Base-by-base conservation (phyloP, 2,888 invertebrate genomes). In the Dilophus febrilis region DNA sequence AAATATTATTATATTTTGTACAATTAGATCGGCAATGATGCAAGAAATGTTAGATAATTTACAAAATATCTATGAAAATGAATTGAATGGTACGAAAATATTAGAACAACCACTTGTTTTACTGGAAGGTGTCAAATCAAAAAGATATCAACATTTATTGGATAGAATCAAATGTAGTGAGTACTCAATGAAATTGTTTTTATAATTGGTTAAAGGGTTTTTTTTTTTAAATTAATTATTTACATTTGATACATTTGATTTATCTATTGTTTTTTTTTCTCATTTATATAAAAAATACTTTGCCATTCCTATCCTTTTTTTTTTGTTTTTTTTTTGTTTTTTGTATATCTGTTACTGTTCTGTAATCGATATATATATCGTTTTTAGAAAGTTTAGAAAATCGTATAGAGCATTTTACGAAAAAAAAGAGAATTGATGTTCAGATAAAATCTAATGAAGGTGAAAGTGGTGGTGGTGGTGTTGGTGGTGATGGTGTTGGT, bases 361-460 rank as follows among this genome's bases (percentile, higher is more conserved):
- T 8, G 4, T 22, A 6, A 22, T 22, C n/a, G 8, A 22, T 22
- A 22, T 22, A 22, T 6, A 22, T 22, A 22, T 35, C 16, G 46
- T 52, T 72, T 72, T 29, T 68, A 87, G 87, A 78, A 32, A 85
- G 83, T 51, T 64, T 90, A 45, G 85, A 88, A 61, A 77, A 80
- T 50, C 73, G 78, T 48, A 78, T 88, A 37, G 68, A 79, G 49
- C 76, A 82, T 59, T 83, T 72, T 53, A 70, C 70, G 7, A 86
- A 82, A 55, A 77, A 77, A 52, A 69, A 71, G 52, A 70, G 72
- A 54, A 46, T 61, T 3, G 44, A 44, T 22, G 7, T 41, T 4
- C 32, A 32, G 14, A 32, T 22, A 8, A 22, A 22, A 22, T 22
- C 22, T 22, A 8, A 22, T 22, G 22, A 22, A 22, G 4, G 4